Evolutionary conservation across 2,888 invertebrate genomes (phyloP), one percentile per base, ranked within the genome.

Genomic region (Halocaridina rubra): DNA sequence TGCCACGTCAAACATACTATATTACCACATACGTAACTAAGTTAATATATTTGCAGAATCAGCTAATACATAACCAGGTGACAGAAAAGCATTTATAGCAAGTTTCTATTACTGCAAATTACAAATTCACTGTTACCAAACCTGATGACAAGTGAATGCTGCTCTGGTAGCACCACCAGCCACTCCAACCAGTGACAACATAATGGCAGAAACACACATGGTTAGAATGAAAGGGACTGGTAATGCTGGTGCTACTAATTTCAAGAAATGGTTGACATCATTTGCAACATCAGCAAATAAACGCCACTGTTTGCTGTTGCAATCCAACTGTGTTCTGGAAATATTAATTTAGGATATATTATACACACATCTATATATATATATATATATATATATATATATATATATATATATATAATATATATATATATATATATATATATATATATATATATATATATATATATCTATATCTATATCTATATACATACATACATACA

Each of bases 291-390:
- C 99, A 13, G 99, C 99, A 91, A 97, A 95, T 39, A 98, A 91
- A 76, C 98, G 93, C 98, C 98, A 99, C 91, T 96, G 95, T 91
- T 99, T 99, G 89, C 97, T 97, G 90, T 98, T 96, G 39, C 95
- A 94, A 92, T 98, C 98, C 86, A 98, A 91, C 88, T 94, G 93
- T 10, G 93, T 33, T 10, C 88, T 75, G 78, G 0, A 71, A 39
- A 27, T 5, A 53, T n/a, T n/a, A 53, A 53, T 3, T 53, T 2
- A 8, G 19, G 1, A 39, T 39, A 39, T 39, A 39, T 39, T 7
- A 46, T 46, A 46, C 16, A 46, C 16, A 46, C 16, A 46, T 46
- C 10, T 46, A 46, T 46, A 46, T 46, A 46, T 46, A 46, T 46
- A 46, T 64, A 19, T 64, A 19, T 64, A 19, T 64, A 19, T n/a